Base-by-base conservation (phyloP, 2,888 invertebrate species). In the Leistus spinibarbis region DNA sequence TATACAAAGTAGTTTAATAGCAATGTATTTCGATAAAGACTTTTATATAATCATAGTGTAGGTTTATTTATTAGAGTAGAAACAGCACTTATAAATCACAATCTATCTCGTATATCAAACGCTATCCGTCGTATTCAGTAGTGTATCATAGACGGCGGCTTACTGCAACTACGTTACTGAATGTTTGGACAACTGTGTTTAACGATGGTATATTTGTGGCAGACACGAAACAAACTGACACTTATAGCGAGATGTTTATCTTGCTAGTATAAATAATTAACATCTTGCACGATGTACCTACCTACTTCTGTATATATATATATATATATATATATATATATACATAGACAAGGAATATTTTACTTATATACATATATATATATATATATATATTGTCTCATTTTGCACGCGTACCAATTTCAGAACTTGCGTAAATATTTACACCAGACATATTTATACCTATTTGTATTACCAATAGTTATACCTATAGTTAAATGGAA, bases 161-260 rank as follows among this genome's bases (percentile, higher is more conserved):
- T 53, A 24, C 10, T 40, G 40, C 13, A 40, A n/a, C n/a, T n/a
- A n/a, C n/a, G n/a, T n/a, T 40, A 13, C 10, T 40, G 40, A 40
- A 40, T 71, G 71, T 71, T 71, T 71, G 64, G 71, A 71, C 71
- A 71, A 71, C 71, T 71, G 71, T 71, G 64, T 71, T 71, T 71
- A 71, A 71, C 69, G 53, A 57, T 24, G 66, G 24, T 66, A 23
- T 64, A 71, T 71, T 71, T 65, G 54, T 24, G 27, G 40, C 66
- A 40, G 57, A 72, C 65, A 72, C 27, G 65, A 67, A 66, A 73
- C 67, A 73, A 56, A 65, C 71, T 71, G 71, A 73, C 73, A 73
- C 73, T 73, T 73, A 67, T 73, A 67, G 60, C 66, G 67, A 73
- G 67, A 73, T 73, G 67, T 73, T 66, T 73, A 73, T 73, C 73